Conservation (phyloP, 2,113 vertebrate genomes). For the Arizona elegans region DNA sequence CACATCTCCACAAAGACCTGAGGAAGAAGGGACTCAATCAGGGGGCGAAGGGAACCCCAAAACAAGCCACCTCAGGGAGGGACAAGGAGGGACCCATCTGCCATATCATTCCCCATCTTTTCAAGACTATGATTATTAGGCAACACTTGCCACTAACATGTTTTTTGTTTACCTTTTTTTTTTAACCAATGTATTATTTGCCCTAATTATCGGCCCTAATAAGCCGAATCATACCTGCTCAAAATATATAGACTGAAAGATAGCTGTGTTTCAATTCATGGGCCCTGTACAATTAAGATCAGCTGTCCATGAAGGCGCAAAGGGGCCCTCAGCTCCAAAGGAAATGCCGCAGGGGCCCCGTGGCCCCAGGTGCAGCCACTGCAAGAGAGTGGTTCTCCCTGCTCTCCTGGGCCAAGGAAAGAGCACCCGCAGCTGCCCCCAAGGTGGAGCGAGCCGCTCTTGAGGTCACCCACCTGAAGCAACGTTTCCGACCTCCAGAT, state of each 20-base stretch:
- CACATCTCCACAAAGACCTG: conserved; percentile 98
- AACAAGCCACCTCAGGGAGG: conserved; percentile 76
- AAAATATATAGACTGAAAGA: not conserved
- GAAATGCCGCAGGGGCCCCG: not conserved
- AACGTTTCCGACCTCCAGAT: conserved; percentile 95
- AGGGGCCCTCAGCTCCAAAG: not conserved
- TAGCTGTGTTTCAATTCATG: not conserved
- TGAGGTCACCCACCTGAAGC: conserved; percentile 71
- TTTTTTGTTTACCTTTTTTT: not conserved
- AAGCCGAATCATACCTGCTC: not conserved
- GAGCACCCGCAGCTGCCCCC: not conserved
- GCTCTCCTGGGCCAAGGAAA: not conserved
- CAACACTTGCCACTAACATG: not conserved
- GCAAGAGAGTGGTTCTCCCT: not conserved
- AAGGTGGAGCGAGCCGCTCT: accelerated
- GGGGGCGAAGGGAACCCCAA: not conserved
- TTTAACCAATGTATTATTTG: not conserved
- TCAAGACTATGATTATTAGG: not conserved
- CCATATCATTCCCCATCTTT: not conserved
- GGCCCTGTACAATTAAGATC: not conserved
- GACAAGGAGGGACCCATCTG: not conserved
- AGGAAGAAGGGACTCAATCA: conserved; percentile 34
- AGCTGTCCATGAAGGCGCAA: not conserved
- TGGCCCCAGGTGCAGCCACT: no score
- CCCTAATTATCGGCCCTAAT: not conserved